Evolutionary conservation across 2,797 vertebrate genomes (phyloP), one percentile per base, ranked within the genome.

Genomic region (Pangasius krempfi): DNA sequence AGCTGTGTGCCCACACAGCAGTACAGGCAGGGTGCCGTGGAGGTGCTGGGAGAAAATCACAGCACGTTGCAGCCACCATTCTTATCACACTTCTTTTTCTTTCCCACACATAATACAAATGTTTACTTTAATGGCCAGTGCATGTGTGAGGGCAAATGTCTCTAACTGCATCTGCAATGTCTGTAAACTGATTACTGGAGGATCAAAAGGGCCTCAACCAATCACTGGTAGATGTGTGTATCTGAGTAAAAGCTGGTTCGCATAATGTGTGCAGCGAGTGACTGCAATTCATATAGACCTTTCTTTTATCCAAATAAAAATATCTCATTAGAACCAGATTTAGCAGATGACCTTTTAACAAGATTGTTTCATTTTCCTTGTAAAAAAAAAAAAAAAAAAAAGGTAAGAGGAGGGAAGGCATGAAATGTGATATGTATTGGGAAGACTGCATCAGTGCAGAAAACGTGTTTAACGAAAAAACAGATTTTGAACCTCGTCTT

Each of bases 1-100:
- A 92, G 91, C 93, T 92, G 91, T 90, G 89, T 80, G 56, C 40
- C 50, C 62, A 89, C 84, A 88, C 84, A 86, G 52, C 64, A 70
- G 87, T 76, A 30, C 30, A 58, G 84, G 78, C 84, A 52, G 86
- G 68, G 72, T 68, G 70, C 86, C 75, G 78, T 54, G 58, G 70
- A 81, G 73, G 87, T 20, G 4, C 58, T 86, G 79, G 6, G 85
- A 86, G 62, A 47, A 72, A 88, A 89, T 86, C 87, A 84, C 73
- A 83, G 88, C 85, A 79, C 44, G 60, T 68, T 89, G 64, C 81
- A 88, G 80, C 64, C 27, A 54, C 54, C 50, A 81, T 66, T 64
- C 75, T 81, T 85, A 89, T 44, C 83, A 88, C 52, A 85, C 40
- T 25, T 40, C 66, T 78, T 68, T 83, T 44, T 54, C 79, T 78